These are phyloP conservation scores for Rynchops niger DNA, from an alignment of 2,113 vertebrate species.

Conservation along the genomic window DNA sequence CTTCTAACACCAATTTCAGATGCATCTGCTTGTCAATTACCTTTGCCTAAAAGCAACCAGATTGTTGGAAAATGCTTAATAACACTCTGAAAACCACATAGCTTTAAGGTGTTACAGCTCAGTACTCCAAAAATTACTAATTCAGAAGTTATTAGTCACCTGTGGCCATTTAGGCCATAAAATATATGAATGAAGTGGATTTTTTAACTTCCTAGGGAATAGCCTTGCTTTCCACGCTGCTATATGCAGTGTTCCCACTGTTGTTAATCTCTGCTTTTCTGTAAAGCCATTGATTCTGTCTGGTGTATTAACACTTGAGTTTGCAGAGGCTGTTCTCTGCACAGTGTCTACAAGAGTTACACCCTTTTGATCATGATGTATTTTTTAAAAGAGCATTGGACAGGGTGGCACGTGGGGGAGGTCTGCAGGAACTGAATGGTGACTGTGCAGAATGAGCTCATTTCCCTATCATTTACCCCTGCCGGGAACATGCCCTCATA, in stretches of 20 bases:
- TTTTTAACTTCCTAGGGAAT: background rate
- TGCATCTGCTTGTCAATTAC: background rate
- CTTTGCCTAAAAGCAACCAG: background rate
- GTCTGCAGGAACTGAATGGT: background rate
- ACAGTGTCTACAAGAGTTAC: background rate
- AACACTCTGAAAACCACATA: background rate
- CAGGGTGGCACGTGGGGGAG: accelerated
- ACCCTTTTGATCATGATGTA: background rate
- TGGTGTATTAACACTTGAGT: background rate
- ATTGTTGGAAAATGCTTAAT: background rate
- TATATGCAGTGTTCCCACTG: background rate
- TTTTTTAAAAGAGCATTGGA: background rate
- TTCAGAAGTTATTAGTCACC: background rate
- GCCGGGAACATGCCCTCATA: background rate
- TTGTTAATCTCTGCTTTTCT: background rate
- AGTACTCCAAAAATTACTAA: background rate
- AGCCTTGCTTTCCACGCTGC: background rate
- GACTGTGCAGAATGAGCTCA: background rate
- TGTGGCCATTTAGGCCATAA: background rate
- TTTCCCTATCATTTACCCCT: background rate
- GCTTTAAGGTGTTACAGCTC: background rate
- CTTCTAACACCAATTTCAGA: background rate
- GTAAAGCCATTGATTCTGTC: background rate
- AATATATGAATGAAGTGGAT: background rate
- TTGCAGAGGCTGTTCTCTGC: background rate